Evolutionary conservation across 2,888 invertebrate species (phyloP), one percentile per base, ranked within the genome.

Genomic region (Mesopsocus fuscifrons): DNA sequence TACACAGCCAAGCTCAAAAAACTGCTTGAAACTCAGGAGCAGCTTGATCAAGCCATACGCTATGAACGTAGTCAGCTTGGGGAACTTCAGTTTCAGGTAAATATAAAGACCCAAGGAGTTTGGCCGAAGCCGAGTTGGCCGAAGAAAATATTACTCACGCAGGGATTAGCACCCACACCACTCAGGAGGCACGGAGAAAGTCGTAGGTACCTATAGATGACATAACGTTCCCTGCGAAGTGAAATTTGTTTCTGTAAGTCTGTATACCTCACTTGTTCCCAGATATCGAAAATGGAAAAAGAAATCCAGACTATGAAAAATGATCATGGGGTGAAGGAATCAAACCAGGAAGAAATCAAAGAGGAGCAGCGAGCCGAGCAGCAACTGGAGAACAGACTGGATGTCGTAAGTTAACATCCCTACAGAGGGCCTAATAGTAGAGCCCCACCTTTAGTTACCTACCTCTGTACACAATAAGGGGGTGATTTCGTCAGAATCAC

Each of bases 351-450:
- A 47, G 66, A 67, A 48, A 58, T 62, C 35, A 67, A 41, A 34
- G 43, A 63, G 45, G 66, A 68, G 18, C 65, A 69, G 42, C 61
- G 62, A 40, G 59, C 66, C 50, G 17, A 44, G 44, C 33, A 42
- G 34, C 15, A 43, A 46, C 58, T 84, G 44, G 79, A 82, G 58
- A 79, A 84, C 59, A 69, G 80, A 1, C 63, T 81, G 20, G 79
- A 83, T 54, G 78, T 79, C 34, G 54, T 54, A 45, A 49, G 49
- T 41, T 20, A 9, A 26, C 26, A n/a, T n/a, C n/a, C n/a, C n/a
- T n/a, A n/a, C n/a, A n/a, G n/a, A n/a, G n/a, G n/a, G n/a, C n/a
- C n/a, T n/a, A n/a, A n/a, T n/a, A n/a, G n/a, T n/a, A n/a, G n/a
- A n/a, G n/a, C n/a, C n/a, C n/a, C n/a, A n/a, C n/a, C n/a, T n/a